Evolutionary conservation across 2,888 invertebrate genomes (phyloP).

Genomic region (Orthosia cruda): DNA sequence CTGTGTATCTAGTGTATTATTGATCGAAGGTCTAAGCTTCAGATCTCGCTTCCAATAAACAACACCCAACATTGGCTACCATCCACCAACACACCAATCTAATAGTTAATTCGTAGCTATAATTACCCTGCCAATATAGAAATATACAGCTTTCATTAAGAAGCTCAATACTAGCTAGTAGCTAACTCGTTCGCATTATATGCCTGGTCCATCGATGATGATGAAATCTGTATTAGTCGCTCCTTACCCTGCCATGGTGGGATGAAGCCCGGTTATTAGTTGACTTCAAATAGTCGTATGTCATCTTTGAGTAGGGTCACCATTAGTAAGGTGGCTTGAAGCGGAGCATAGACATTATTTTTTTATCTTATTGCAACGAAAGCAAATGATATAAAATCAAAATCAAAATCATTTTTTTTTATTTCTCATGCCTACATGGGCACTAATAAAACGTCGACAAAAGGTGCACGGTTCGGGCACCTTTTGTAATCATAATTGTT

Average conservation of each 20-base stretch:
- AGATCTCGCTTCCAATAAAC: neutral
- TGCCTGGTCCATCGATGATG: constrained; percentile 61
- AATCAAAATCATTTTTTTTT: too few species aligned
- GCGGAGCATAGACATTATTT: neutral
- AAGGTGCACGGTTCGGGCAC: too few species aligned
- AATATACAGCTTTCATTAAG: constrained; percentile 73
- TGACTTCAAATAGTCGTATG: constrained; percentile 61
- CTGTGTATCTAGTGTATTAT: too few species aligned
- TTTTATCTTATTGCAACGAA: neutral
- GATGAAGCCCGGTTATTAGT: constrained; percentile 63
- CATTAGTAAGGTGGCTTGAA: neutral
- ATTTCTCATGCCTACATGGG: too few species aligned
- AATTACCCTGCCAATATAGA: constrained; percentile 76
- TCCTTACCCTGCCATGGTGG: constrained; percentile 67
- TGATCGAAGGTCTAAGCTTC: too few species aligned
- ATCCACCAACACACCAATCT: constrained; percentile 51
- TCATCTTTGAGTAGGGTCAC: constrained; percentile 51
- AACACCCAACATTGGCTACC: constrained; percentile 22
- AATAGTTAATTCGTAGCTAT: constrained; percentile 69
- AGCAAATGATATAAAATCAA: too few species aligned
- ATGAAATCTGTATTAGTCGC: constrained; percentile 68
- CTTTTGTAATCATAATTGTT: too few species aligned
- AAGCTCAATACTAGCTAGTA: constrained; percentile 32
- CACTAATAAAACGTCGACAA: too few species aligned
- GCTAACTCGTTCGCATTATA: constrained; percentile 62